A percentile compares a stretch with the other conserved stretches of the same genome.
phyloP scores from a whole-genome alignment of 2,888 invertebrate genomes.

The Leptinotarsa tumamoca region DNA sequence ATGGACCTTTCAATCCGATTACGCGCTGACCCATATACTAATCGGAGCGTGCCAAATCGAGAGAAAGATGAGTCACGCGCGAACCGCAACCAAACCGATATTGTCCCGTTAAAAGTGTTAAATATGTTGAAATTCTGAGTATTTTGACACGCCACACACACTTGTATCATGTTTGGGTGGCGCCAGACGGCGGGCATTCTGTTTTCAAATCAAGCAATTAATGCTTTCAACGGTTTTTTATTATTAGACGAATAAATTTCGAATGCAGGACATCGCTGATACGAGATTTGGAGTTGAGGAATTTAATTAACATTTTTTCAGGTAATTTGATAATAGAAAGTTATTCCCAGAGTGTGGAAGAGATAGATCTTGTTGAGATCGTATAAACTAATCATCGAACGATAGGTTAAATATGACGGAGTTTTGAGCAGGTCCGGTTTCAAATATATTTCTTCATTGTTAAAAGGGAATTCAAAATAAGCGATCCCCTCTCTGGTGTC shows the following conservation, averaged over 20 bases:
- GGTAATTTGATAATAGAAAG: constrained; percentile 44
- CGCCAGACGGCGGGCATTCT: constrained; percentile 41
- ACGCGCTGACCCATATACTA: constrained; percentile 15
- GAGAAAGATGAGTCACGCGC: constrained; percentile 33
- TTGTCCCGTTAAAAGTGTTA: constrained; percentile 34
- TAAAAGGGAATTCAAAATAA: too few relatives aligned
- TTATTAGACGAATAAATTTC: constrained; percentile 44
- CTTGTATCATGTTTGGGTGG: constrained; percentile 38
- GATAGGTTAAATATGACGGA: not conserved
- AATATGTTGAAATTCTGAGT: constrained; percentile 32
- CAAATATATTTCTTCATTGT: not conserved
- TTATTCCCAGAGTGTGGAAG: constrained; percentile 27
- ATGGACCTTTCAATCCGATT: not conserved
- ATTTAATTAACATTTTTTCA: constrained; percentile 44
- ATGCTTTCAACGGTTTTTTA: constrained; percentile 45
- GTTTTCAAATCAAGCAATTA: constrained; percentile 44
- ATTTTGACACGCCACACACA: constrained; percentile 38
- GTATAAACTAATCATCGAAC: constrained; percentile 6
- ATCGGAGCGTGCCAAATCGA: constrained; percentile 28
- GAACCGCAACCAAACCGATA: constrained; percentile 35
- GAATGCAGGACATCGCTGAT: constrained; percentile 36
- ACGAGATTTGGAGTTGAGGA: constrained; percentile 34
- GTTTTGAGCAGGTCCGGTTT: not conserved
- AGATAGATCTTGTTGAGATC: constrained; percentile 9
- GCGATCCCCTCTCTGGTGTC: too few relatives aligned